Conservation (phyloP, 2,797 vertebrate species). For the Monodelphis domestica region DNA sequence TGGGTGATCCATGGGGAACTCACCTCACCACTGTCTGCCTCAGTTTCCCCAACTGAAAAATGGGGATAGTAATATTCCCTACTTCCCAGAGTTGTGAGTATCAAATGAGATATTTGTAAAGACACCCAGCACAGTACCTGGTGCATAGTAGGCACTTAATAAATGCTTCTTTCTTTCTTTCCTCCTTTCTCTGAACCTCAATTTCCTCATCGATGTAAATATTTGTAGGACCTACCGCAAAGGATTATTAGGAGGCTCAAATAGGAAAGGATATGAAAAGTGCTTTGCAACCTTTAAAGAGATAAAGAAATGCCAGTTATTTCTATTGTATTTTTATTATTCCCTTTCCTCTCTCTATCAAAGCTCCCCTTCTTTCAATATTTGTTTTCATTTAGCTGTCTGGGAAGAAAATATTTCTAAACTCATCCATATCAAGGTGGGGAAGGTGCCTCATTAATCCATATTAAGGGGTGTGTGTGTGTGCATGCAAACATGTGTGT, state of each 20-base stretch:
- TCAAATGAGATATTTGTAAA: not conserved
- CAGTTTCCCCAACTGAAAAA: not conserved
- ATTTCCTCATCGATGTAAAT: not conserved
- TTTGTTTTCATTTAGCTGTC: not conserved
- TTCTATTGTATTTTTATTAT: not conserved
- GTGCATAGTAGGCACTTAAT: not conserved
- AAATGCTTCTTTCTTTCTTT: not conserved
- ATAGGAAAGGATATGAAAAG: not conserved
- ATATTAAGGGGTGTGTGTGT: not conserved
- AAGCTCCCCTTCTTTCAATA: accelerated
- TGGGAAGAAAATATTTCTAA: not conserved
- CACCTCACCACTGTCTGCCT: not conserved
- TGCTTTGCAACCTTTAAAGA: not conserved
- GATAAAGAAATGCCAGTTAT: not conserved
- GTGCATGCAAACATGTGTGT: not conserved
- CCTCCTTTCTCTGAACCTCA: not conserved
- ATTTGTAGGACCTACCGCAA: not conserved
- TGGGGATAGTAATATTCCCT: not conserved
- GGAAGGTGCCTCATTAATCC: not conserved
- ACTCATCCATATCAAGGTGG: not conserved
- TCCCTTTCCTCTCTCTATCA: not conserved
- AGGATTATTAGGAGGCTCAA: not conserved
- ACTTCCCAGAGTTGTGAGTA: not conserved
- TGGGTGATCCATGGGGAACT: not conserved
- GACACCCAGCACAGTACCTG: not conserved